Evolutionary conservation across 2,113 vertebrate genomes (phyloP), one percentile per base, ranked within the genome.

Genomic region (Origma solitaria): DNA sequence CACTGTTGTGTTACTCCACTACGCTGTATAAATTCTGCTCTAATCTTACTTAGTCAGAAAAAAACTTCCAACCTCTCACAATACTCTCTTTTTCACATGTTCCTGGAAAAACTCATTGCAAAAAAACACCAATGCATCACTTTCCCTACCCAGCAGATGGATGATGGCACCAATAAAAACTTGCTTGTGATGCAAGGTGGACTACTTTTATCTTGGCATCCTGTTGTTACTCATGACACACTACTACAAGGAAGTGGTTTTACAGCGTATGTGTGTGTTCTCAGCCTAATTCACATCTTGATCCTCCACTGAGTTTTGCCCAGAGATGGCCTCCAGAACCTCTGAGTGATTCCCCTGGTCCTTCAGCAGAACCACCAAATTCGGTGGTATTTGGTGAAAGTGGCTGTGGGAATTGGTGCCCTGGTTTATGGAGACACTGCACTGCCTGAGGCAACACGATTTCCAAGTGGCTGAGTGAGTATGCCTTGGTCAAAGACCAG

Each of bases 201-300:
- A 68, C 53, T 81, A 27, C 66, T 95, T 82, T 72, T 79, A 71
- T 75, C 81, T 93, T 92, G 79, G 82, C 58, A 77, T 82, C 76
- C 69, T 79, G 37, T 78, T 92, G 80, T 86, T 96, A 73, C 47
- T 60, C 15, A 38, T 82, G 73, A 88, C 6, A 3, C 78, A 78
- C 15, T 2, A 40, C 65, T 77, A 65, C 75, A 82, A 83, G 70
- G 86, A 96, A 95, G 90, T 53, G 94, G 86, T 61, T 96, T 96
- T 64, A 81, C 35, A 71, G 42, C 18, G 40, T 38, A 62, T 66
- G 85, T 72, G 77, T 82, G 82, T 65, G 82, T 96, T 96, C 78
- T 92, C 45, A 81, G 83, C 15, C 35, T 79, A 71, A 42, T 69
- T 94, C 62, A 47, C 40, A 70, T 80, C 49, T 75, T 92, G 76